Evolutionary conservation across 2,888 invertebrate genomes (phyloP).

Genomic region (Eupithecia exiguata): DNA sequence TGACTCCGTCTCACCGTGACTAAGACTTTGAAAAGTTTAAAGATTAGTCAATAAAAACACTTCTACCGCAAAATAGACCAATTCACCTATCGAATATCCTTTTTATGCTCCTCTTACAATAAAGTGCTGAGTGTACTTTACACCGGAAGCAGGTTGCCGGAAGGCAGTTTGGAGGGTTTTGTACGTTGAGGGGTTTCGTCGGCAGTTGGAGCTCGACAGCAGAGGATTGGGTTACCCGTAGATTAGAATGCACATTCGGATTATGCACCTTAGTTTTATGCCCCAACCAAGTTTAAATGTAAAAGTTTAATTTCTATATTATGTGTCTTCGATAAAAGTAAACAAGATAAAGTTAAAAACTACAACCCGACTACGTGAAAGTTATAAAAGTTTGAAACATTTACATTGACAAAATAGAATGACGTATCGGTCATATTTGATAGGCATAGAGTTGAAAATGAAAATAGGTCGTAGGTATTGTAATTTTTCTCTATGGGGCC

Average conservation of each 20-base stretch:
- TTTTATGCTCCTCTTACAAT: background rate
- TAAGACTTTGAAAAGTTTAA: too few relatives aligned
- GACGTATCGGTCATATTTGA: too few relatives aligned
- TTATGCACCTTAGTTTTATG: slow-evolving; percentile 7
- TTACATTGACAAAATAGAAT: too few relatives aligned
- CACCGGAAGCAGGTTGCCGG: slow-evolving; percentile 75
- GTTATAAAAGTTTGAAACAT: too few relatives aligned
- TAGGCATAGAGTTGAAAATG: too few relatives aligned
- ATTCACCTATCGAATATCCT: background rate
- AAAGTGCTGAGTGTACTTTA: slow-evolving; percentile 10
- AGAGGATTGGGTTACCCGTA: slow-evolving; percentile 58
- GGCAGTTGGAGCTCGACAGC: slow-evolving; percentile 61
- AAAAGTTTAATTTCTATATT: too few relatives aligned
- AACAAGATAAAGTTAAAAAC: too few relatives aligned
- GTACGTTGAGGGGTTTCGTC: slow-evolving; percentile 60
- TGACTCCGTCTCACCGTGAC: too few relatives aligned
- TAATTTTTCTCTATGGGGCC: too few relatives aligned
- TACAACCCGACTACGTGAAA: too few relatives aligned
- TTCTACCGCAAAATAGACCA: background rate
- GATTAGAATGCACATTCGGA: slow-evolving; percentile 2
- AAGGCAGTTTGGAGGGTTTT: slow-evolving; percentile 71
- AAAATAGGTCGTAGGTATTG: too few relatives aligned
- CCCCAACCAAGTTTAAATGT: background rate
- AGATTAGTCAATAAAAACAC: background rate
- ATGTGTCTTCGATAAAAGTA: too few relatives aligned